Base-by-base conservation (phyloP, 2,888 invertebrate genomes). In the Perizoma flavofasciatum region DNA sequence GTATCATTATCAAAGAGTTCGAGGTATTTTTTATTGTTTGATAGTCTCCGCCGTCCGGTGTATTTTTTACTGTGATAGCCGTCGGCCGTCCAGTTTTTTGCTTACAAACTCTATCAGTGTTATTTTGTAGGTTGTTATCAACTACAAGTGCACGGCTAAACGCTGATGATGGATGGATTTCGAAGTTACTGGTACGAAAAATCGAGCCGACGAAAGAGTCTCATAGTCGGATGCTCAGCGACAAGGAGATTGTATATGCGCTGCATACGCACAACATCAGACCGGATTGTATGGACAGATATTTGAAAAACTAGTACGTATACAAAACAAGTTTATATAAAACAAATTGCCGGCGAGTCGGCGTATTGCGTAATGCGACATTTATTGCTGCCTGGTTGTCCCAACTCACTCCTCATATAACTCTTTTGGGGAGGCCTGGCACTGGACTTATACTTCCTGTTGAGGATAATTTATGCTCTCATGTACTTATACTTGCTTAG, bases 201-300 rank as follows among this genome's bases (percentile, higher is more conserved):
- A 97, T 98, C 80, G 98, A 98, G 82, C 97, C 98, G 5, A 97
- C 98, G 2, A 98, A 98, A 86, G 98, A 98, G 83, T 96, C 98
- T 4, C 99, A 99, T 88, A 99, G 99, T 78, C 96, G 98, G 67
- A 97, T 98, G 95, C 94, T 99, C 49, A 98, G 98, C 76, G 98
- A 98, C 88, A 98, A 98, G 88, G 99, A 99, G 89, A 95, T 96
- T 59, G 96, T 99, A 75, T 99, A 98, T 89, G 98, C 98, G 66
- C 93, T 99, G 61, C 97, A 98, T 83, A 98, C 98, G 66, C 98
- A 99, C 87, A 97, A 98, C 85, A 97, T 98, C 71, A 95, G 97
- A 77, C 97, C 98, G 43, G 98, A 98, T 88, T 95, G 95, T 49
- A 95, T 96, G 89, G 95, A 96, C 70, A 94, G 96, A 85, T 99